Conservation (phyloP, 2,113 vertebrate species). For the Pungitius pungitius region DNA sequence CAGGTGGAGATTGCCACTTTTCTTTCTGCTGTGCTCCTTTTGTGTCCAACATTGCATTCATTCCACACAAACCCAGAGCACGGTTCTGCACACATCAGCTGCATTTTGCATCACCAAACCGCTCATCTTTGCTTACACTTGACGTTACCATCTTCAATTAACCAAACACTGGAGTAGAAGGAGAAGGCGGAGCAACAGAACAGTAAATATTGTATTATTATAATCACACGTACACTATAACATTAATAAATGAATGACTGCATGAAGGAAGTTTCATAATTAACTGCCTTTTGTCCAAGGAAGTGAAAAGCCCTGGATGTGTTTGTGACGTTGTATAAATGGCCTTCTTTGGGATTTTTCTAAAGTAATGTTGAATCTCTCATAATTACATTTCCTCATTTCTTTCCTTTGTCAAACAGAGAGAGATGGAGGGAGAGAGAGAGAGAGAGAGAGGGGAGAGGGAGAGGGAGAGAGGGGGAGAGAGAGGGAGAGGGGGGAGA, state of each 20-base stretch:
- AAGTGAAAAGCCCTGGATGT: not conserved
- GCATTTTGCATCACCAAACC: conserved; percentile 56
- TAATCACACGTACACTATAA: not conserved
- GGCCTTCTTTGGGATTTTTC: conserved; percentile 6
- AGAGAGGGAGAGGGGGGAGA: conserved; percentile 25
- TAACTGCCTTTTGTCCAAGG: not conserved
- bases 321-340: not conserved
- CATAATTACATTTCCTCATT: conserved; percentile 45
- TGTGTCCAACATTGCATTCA: conserved; percentile 69
- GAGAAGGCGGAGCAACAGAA: conserved; percentile 4
- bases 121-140: conserved; percentile 24
- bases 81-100: conserved; percentile 64
- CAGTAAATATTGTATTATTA: conserved; percentile 34
- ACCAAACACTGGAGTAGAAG: conserved; percentile 4
- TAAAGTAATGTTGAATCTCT: conserved; percentile 7
- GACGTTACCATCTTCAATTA: conserved; percentile 42
- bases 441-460: conserved; percentile 21
- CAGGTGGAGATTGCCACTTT: conserved; percentile 77
- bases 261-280: not conserved
- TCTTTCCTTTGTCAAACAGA: conserved; percentile 25
- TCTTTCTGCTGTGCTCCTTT: conserved; percentile 69
- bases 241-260: conserved; percentile 1
- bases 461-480: conserved; percentile 12
- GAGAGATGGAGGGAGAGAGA: conserved; percentile 20
- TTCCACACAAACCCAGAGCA: conserved; percentile 57